Evolutionary conservation across 1,140 invertebrate species (phyloP).

Genomic region (Armadillidium nasatum): DNA sequence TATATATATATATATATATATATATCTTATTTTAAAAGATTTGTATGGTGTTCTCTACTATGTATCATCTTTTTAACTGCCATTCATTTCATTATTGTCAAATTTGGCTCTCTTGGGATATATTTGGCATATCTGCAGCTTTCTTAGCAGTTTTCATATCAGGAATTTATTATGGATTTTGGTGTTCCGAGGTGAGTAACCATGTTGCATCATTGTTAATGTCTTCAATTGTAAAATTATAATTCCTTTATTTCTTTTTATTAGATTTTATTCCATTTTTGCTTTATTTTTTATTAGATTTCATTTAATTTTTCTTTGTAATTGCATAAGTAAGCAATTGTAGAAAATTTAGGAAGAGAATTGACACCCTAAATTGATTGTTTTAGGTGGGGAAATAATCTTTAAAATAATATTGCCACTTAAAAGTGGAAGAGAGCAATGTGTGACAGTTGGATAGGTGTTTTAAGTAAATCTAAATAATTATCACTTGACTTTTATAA

Average conservation of each 20-base stretch:
- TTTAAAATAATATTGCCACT: too few relatives aligned
- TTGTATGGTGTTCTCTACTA: conserved; percentile 85
- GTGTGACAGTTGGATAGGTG: too few relatives aligned
- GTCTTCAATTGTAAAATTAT: too few relatives aligned
- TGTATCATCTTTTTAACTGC: conserved; percentile 92
- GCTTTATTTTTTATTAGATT: too few relatives aligned
- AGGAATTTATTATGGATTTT: conserved; percentile 94
- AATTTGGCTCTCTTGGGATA: conserved; percentile 81
- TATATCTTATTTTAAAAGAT: conserved; percentile 55
- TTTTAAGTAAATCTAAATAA: too few relatives aligned
- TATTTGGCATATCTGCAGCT: conserved; percentile 87
- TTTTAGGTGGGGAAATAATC: too few relatives aligned
- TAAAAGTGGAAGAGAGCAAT: too few relatives aligned
- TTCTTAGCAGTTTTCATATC: conserved; percentile 90
- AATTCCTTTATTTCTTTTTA: too few relatives aligned
- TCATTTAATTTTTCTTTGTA: too few relatives aligned
- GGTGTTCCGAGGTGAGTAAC: conserved; percentile 66
- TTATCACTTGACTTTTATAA: too few relatives aligned
- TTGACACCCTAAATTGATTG: not conserved
- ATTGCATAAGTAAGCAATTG: not conserved
- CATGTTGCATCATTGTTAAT: too few relatives aligned
- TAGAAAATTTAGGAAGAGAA: not conserved
- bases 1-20: conserved; percentile 19
- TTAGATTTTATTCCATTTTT: too few relatives aligned
- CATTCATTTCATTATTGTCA: conserved; percentile 79